Evolutionary conservation across 2,113 vertebrate genomes (phyloP), one percentile per base, ranked within the genome.

Genomic region (Bombycilla garrulus): DNA sequence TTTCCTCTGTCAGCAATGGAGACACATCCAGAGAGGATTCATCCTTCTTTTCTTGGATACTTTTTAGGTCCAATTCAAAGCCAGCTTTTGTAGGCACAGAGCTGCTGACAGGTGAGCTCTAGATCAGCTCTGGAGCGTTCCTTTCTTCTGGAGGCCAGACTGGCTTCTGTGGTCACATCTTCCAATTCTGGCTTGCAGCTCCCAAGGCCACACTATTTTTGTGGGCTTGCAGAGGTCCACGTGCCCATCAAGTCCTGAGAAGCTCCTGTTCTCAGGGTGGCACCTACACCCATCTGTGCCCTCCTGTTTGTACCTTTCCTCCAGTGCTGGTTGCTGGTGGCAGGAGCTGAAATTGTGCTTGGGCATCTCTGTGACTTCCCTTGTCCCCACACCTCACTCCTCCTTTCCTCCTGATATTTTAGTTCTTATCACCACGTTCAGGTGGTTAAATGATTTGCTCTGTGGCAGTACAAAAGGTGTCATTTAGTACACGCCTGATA

Each of bases 161-260:
- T 84, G 53, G 33, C 25, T 21, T 35, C 28, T 51, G 0, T 31
- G 70, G 40, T 54, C 17, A 5, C 56, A 45, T 26, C 16, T 56
- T 69, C 45, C 50, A 57, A 18, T 36, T 81, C 21, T 74, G 71
- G 33, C 17, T 67, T 72, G 76, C 40, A 22, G 26, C 45, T 80
- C 25, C 8, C 31, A 16, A 48, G 2, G 54, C 38, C 10, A 26
- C 0, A 0, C 23, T 9, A 0, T 13, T 70, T 81, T 35, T 62
- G 31, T 38, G 15, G 56, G 15, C 7, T 50, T 66, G 33, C 42
- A 81, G 60, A 70, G 72, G 13, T 61, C 31, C 40, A 6, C 0
- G 0, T 51, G 35, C 8, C 44, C 29, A 9, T 54, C 16, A 22
- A 11, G 23, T 24, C 29, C 50, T 47, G 47, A 47, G 71, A 48